A percentile compares a stretch with the other conserved stretches of the same genome.
Conservation (phyloP, 2,888 invertebrate genomes). For the Nemurella pictetii region DNA sequence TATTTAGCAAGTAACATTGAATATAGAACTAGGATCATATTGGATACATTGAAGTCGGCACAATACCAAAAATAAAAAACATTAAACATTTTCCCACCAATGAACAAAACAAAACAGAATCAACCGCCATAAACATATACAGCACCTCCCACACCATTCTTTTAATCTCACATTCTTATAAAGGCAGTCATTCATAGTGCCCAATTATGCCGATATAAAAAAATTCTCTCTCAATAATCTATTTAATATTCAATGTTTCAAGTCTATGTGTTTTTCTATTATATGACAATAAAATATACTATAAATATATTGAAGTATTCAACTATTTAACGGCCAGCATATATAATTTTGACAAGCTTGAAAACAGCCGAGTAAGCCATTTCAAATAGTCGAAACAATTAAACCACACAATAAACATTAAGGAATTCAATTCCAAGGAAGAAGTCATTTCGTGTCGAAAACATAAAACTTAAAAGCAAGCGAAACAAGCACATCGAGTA, state of each 20-base stretch:
- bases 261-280: neutral
- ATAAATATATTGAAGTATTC: neutral
- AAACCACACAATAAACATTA: neutral
- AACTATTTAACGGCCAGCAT: neutral
- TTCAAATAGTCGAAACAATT: neutral
- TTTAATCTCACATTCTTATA: neutral
- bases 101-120: neutral
- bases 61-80: neutral
- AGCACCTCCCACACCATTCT: neutral
- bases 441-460: neutral
- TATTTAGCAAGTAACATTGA: neutral
- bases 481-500: neutral
- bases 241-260: neutral
- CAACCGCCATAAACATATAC: neutral
- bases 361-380: neutral
- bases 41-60: neutral
- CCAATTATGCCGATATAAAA: neutral
- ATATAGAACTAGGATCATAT: neutral
- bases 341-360: neutral
- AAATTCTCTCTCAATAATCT: neutral
- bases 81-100: neutral
- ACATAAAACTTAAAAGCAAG: neutral
- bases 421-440: neutral
- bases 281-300: neutral
- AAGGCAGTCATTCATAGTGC: neutral